Base-by-base conservation (phyloP, 2,888 invertebrate genomes). In the Saturnia japonica region DNA sequence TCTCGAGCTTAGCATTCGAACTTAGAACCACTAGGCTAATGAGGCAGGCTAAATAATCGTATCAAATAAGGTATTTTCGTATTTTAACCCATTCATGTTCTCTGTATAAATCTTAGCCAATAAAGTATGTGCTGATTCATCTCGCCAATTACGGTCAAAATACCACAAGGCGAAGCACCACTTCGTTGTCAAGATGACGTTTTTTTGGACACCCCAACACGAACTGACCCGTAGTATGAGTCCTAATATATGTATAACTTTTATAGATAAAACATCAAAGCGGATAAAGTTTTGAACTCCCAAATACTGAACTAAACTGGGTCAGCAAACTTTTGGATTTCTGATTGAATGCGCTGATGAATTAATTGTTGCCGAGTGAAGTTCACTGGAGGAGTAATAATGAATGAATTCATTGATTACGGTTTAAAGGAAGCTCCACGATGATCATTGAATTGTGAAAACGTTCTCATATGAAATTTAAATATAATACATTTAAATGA, bases 311-410 rank as follows among this genome's bases (percentile, higher is more conserved):
- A 54, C 19, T 70, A 54, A 67, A 70, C 64, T 67, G 70, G 51
- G 25, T 51, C 22, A 70, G 16, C 42, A 54, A 42, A 54, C 64
- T 67, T 51, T 42, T 12, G 19, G 51, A 70, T 25, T 70, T 54
- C 54, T 28, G 40, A 54, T 62, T 64, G 34, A 42, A 67, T 67
- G 66, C 42, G 42, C 25, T 67, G 54, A 67, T 70, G 66, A 69
- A 47, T 69, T 69, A 69, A 69, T 70, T 67, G 54, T 54, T 19
- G 1, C n/a, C 67, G 66, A 67, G 42, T 54, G 64, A 51, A 70
- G 54, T 57, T 67, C 19, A 14, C 7, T 3, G 25, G 67, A 42
- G n/a, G 51, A 54, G 25, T 67, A 70, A 25, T 70, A 70, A 64
- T 28, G 25, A 42, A 67, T 47, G 42, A 67, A 70, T 54, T 67